These are phyloP conservation scores for Aporophyla lueneburgensis DNA, from an alignment of 2,888 invertebrate species.

Conservation along the genomic window DNA sequence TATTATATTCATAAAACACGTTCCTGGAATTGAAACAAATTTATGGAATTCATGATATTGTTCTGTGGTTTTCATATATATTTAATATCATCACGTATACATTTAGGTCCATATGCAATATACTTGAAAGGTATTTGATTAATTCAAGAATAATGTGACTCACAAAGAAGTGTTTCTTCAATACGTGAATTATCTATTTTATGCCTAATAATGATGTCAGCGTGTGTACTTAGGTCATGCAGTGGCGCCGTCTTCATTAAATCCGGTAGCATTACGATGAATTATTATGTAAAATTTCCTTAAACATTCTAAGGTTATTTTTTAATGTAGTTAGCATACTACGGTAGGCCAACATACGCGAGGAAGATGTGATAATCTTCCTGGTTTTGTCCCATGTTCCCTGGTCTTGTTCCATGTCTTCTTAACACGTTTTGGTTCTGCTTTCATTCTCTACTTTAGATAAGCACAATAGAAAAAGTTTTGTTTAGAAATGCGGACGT, in stretches of 20 bases:
- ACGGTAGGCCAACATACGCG: background rate
- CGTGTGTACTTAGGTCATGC: conserved; percentile 33
- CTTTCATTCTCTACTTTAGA: background rate
- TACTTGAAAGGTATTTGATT: conserved; percentile 19
- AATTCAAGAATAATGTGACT: conserved; percentile 48
- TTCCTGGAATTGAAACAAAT: background rate
- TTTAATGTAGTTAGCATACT: background rate
- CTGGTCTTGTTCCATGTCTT: background rate
- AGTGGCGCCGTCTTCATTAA: conserved; percentile 57
- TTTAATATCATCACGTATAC: background rate
- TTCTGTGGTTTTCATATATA: background rate
- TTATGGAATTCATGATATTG: background rate
- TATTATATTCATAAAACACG: background rate
- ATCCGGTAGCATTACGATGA: conserved; percentile 42
- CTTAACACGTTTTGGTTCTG: background rate
- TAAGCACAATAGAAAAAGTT: background rate
- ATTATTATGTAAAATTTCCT: background rate
- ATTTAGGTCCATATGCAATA: background rate
- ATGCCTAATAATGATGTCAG: conserved; percentile 60
- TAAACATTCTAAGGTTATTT: background rate
- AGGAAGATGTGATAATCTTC: background rate
- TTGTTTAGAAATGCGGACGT: background rate
- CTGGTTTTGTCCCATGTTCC: background rate
- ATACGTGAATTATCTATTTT: conserved; percentile 60
- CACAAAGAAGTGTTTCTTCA: conserved; percentile 47